Evolutionary conservation across 2,888 invertebrate species (phyloP), one percentile per base, ranked within the genome.

Genomic region (Patella ulyssiponensis): DNA sequence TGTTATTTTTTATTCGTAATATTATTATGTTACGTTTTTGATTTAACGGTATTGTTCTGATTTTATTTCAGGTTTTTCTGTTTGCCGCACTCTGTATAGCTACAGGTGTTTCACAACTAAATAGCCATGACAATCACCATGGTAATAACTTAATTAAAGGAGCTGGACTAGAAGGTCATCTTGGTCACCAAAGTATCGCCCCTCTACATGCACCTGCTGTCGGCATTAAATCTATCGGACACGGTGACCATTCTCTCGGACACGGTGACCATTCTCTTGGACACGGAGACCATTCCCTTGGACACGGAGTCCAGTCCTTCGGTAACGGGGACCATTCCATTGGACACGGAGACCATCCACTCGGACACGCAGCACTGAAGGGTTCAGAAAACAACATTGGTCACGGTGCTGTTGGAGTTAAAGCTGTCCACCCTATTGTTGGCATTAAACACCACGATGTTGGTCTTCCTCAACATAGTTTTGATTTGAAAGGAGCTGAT

Each of bases 21-120:
- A 1, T 44, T 44, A 1, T 44, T 27, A 27, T 44, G 44, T 44
- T 44, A 9, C 4, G 44, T 44, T 44, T 4, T 44, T 44, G 5
- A 44, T 44, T 9, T 44, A 44, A 44, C 4, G 44, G 44, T 44
- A 5, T 7, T 44, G 5, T 44, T 44, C 9, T 44, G 3, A 33
- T 44, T 44, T 44, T 64, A 64, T 64, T 64, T 64, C 64, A 64
- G 64, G 64, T 64, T 23, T 64, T 64, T 64, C 23, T 64, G 11
- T 64, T 64, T 23, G 64, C 64, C 5, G 44, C 5, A 12, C 23
- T 64, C 23, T 64, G 20, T 14, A 64, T 64, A 23, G 20, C 64
- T 23, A 23, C 64, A 64, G 4, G n/a, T 64, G 64, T 23, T 23
- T 20, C 64, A 23, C 64, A 64, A 64, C 20, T 11, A n/a, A 64